Evolutionary conservation across 2,797 vertebrate genomes (phyloP).

Genomic region (Schizopygopsis pylzovi): DNA sequence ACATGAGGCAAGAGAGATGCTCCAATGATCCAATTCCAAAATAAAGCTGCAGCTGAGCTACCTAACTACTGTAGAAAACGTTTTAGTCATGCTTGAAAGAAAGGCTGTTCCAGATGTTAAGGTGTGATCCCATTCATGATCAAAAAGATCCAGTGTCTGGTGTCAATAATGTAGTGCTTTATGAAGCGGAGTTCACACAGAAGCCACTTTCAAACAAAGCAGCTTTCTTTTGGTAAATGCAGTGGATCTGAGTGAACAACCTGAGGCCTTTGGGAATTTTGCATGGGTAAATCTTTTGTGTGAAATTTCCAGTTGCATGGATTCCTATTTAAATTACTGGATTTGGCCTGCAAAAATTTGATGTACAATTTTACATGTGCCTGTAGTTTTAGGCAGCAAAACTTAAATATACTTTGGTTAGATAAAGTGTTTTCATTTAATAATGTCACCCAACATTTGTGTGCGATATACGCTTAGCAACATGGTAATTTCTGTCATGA

Average conservation of each 20-base stretch:
- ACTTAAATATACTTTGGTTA: background rate
- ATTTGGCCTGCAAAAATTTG: background rate
- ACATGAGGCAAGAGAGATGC: background rate
- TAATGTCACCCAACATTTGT: background rate
- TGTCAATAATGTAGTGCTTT: background rate
- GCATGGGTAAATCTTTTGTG: background rate
- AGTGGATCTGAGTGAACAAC: too few relatives aligned
- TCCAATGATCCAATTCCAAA: background rate
- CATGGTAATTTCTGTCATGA: background rate
- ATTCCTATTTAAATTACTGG: background rate
- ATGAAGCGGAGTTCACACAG: background rate
- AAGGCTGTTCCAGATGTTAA: background rate
- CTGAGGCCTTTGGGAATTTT: background rate
- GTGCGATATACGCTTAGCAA: background rate
- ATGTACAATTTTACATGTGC: background rate
- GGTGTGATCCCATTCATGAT: background rate
- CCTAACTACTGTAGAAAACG: background rate
- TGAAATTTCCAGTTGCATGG: background rate
- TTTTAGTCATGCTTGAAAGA: background rate
- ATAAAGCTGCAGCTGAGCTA: background rate
- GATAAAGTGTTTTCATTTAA: too few relatives aligned
- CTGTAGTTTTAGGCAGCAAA: background rate
- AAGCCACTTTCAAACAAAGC: too few relatives aligned
- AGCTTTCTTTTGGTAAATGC: too few relatives aligned
- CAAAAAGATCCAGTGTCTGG: background rate